Percentiles rank a stretch among this genome's conserved stretches.
Conservation (phyloP, 2,888 invertebrate genomes). For the Parnassius mnemosyne region DNA sequence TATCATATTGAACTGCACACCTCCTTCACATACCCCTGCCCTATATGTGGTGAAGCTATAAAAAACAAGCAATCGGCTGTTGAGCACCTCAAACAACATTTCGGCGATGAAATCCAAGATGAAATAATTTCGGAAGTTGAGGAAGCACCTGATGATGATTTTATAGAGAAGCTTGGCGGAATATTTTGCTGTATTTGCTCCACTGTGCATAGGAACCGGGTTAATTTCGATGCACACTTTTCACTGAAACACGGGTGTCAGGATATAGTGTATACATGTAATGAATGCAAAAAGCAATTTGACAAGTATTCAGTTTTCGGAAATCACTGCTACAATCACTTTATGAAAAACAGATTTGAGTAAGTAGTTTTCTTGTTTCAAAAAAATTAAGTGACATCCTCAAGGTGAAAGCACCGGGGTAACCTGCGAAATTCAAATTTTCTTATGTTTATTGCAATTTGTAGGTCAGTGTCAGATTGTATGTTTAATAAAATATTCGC, state of each 20-base stretch:
- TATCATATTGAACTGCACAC: conserved; percentile 61
- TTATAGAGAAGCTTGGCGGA: conserved; percentile 61
- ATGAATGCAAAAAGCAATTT: conserved; percentile 77
- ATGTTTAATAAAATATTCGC: too few species aligned
- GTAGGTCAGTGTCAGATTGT: too few species aligned
- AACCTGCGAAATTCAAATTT: too few species aligned
- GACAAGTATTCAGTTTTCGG: conserved; percentile 77
- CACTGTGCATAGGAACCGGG: conserved; percentile 67
- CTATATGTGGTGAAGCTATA: conserved; percentile 57
- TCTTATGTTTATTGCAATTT: too few species aligned
- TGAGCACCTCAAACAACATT: conserved; percentile 60
- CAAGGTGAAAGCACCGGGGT: too few species aligned
- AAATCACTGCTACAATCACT: conserved; percentile 80
- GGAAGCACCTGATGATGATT: conserved; percentile 48
- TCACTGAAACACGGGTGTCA: conserved; percentile 58
- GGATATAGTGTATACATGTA: conserved; percentile 75
- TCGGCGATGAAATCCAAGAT: conserved; percentile 44
- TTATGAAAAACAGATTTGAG: conserved; percentile 58
- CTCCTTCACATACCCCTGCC: conserved; percentile 55
- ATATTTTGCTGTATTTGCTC: conserved; percentile 79
- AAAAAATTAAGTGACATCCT: too few species aligned
- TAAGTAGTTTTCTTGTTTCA: conserved; percentile 38
- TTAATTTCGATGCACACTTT: conserved; percentile 79
- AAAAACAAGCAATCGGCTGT: conserved; percentile 45
- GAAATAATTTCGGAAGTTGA: conserved; percentile 47